Percentiles rank a stretch among this genome's conserved stretches.
phyloP scores from a whole-genome alignment of 2,113 vertebrate genomes.

The Orthonyx spaldingii region DNA sequence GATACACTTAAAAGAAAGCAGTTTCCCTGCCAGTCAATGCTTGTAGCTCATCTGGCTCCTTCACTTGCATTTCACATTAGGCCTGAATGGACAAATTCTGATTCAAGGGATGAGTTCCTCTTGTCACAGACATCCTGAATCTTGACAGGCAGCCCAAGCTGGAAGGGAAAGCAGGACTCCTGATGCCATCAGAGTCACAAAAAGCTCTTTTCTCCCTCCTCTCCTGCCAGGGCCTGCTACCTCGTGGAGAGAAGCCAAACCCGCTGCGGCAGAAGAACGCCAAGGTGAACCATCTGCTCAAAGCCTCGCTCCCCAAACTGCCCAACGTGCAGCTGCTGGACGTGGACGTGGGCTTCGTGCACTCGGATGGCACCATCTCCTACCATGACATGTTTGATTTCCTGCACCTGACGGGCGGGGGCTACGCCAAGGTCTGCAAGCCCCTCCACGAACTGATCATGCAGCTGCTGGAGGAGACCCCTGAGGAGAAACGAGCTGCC shows the following conservation, averaged over 20 bases:
- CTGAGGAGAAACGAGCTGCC: conserved; percentile 88
- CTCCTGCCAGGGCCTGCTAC: conserved; percentile 85
- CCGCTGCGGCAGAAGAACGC: conserved; percentile 91
- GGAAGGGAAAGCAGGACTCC: background rate
- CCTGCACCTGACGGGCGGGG: conserved; percentile 91
- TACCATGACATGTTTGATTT: conserved; percentile 97
- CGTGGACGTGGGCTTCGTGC: conserved; percentile 84
- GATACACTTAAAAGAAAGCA: background rate
- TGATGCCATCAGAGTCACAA: accelerated
- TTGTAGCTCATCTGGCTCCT: background rate
- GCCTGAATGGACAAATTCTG: background rate
- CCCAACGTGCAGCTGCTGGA: conserved; percentile 87
- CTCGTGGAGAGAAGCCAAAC: conserved; percentile 93
- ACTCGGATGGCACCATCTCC: conserved; percentile 91
- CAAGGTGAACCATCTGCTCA: conserved; percentile 84
- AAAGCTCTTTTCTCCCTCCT: background rate
- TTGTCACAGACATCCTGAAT: background rate
- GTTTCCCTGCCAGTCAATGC: background rate
- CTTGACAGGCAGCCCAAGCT: background rate
- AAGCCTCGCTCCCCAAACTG: conserved; percentile 81
- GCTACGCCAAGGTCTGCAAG: conserved; percentile 86
- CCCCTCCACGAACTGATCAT: conserved; percentile 95
- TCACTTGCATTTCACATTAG: background rate
- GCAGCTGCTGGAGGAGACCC: conserved; percentile 94
- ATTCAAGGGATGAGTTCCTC: background rate